Conservation (phyloP, 2,113 vertebrate genomes). For the Nibea coibor region DNA sequence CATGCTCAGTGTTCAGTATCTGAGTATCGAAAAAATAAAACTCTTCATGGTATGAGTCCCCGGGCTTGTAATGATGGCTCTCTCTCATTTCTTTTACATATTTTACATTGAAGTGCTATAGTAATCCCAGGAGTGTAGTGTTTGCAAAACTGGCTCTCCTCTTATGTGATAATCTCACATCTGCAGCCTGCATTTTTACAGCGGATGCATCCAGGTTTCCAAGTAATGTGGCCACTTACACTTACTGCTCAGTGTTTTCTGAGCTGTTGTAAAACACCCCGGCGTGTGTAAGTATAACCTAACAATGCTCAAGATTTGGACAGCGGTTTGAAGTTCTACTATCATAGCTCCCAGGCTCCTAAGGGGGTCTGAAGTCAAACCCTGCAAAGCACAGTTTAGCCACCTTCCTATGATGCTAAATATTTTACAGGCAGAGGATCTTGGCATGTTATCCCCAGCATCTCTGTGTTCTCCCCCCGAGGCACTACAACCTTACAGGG, state of each 20-base stretch:
- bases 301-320: slow-evolving; percentile 16
- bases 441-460: slow-evolving; percentile 18
- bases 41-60: background rate
- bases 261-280: slow-evolving; percentile 8
- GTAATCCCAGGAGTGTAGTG: background rate
- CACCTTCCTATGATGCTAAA: slow-evolving; percentile 17
- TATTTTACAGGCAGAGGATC: slow-evolving; percentile 37
- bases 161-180: slow-evolving; percentile 12
- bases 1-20: background rate
- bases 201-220: background rate
- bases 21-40: background rate
- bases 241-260: slow-evolving; percentile 5
- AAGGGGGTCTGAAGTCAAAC: slow-evolving; percentile 33
- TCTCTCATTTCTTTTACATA: slow-evolving; percentile 30
- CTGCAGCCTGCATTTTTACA: slow-evolving; percentile 11
- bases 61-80: slow-evolving; percentile 1
- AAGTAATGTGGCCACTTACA: background rate
- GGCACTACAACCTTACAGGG: slow-evolving; percentile 38
- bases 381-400: slow-evolving; percentile 32
- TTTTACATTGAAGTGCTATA: slow-evolving; percentile 16
- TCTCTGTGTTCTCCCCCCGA: slow-evolving; percentile 27
- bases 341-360: background rate
- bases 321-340: slow-evolving; percentile 12
- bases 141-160: slow-evolving; percentile 19
- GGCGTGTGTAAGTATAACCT: background rate